A percentile compares a stretch with the other conserved stretches of the same genome.
Evolutionary conservation across 2,113 vertebrate genomes (phyloP).

Genomic region (Lagopus muta): DNA sequence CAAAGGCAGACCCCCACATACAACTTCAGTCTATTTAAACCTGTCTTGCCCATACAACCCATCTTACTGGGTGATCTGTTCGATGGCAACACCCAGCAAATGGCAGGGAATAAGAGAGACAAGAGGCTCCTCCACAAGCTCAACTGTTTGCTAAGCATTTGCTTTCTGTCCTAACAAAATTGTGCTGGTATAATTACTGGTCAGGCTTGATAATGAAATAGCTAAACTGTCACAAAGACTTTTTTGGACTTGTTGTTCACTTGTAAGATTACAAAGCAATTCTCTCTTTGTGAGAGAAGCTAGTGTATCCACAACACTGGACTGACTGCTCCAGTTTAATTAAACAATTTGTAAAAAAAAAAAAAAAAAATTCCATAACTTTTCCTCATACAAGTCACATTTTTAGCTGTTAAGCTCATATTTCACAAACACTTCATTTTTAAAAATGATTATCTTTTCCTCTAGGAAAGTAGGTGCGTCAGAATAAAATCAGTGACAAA

Average conservation of each 20-base stretch:
- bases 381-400: not conserved
- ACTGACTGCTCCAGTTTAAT: not conserved
- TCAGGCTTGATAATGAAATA: not conserved
- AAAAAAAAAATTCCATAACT: not conserved
- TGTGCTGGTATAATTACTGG: not conserved
- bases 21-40: not conserved
- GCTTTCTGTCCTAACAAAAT: not conserved
- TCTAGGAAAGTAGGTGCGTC: not conserved
- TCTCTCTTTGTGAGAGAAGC: not conserved
- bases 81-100: not conserved
- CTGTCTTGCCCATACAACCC: rapidly evolving
- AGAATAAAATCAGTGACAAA: not conserved
- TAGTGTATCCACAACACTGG: not conserved
- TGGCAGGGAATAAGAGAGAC: not conserved
- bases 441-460: not conserved
- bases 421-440: not conserved
- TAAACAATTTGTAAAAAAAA: not conserved
- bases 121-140: not conserved
- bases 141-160: not conserved
- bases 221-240: not conserved
- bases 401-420: not conserved
- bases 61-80: not conserved
- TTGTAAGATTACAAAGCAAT: not conserved
- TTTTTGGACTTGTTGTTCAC: not conserved
- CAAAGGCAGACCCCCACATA: rapidly evolving